Conservation (phyloP, 2,888 invertebrate species). For the Asteroscopus sphinx region DNA sequence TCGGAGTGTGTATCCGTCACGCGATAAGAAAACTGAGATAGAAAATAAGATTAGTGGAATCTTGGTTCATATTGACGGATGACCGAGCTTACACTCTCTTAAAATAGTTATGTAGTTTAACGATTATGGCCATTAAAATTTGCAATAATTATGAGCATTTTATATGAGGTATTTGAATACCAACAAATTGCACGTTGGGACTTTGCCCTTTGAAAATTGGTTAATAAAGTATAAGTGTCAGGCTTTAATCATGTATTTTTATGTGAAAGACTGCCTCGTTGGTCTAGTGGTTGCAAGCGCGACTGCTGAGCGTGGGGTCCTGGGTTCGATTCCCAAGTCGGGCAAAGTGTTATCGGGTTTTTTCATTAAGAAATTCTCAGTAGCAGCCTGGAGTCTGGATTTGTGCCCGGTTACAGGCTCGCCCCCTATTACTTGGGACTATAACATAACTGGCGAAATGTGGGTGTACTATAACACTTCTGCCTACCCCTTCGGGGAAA, state of each 20-base stretch:
- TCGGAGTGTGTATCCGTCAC: constrained; percentile 58
- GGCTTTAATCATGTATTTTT: background rate
- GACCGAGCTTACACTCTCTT: constrained; percentile 16
- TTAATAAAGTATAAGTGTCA: constrained; percentile 7
- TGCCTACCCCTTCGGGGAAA: too few species aligned
- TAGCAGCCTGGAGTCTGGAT: too few species aligned
- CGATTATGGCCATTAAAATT: constrained; percentile 14
- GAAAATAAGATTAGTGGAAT: constrained; percentile 50
- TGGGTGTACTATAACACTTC: too few species aligned
- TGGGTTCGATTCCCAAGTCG: too few species aligned
- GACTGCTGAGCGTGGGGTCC: too few species aligned
- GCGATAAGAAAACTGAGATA: constrained; percentile 51
- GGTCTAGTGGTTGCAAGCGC: too few species aligned
- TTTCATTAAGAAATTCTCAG: too few species aligned
- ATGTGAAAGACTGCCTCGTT: too few species aligned
- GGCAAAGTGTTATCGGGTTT: too few species aligned
- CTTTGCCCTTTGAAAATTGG: constrained; percentile 16
- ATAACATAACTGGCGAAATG: too few species aligned
- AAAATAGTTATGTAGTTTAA: constrained; percentile 10
- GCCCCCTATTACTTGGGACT: too few species aligned
- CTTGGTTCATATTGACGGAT: constrained; percentile 24
- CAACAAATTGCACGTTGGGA: constrained; percentile 1
- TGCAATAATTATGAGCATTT: constrained; percentile 5
- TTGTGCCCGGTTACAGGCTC: too few species aligned
- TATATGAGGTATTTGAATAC: constrained; percentile 2